Conservation (phyloP, 2,797 vertebrate species). For the Scarus forsteni region DNA sequence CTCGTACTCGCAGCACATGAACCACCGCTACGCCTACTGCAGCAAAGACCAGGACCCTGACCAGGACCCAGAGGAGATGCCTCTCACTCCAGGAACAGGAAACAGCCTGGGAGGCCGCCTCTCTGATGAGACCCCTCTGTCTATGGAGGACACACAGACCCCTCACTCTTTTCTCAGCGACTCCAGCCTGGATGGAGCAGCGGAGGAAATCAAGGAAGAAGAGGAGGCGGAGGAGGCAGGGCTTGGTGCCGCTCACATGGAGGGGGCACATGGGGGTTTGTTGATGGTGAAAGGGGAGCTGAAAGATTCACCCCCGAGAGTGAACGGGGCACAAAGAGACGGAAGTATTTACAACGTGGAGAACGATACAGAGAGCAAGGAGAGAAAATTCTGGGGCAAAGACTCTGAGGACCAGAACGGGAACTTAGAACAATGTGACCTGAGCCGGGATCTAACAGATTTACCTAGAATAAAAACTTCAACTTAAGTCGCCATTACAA, state of each 20-base stretch:
- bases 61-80: slow-evolving; percentile 77
- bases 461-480: slow-evolving; percentile 74
- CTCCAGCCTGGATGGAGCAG: slow-evolving; percentile 81
- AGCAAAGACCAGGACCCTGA: slow-evolving; percentile 84
- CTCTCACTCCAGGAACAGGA: slow-evolving; percentile 54
- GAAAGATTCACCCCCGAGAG: slow-evolving; percentile 34
- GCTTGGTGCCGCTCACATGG: slow-evolving; percentile 21
- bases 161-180: slow-evolving; percentile 82
- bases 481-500: slow-evolving; percentile 42
- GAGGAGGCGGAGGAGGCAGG: slow-evolving; percentile 63
- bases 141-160: slow-evolving; percentile 73
- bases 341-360: slow-evolving; percentile 39
- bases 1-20: slow-evolving; percentile 92
- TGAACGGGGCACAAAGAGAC: slow-evolving; percentile 27
- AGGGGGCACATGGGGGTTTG: slow-evolving; percentile 17
- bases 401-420: slow-evolving; percentile 53
- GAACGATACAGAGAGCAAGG: slow-evolving; percentile 31
- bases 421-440: slow-evolving; percentile 73
- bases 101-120: slow-evolving; percentile 27
- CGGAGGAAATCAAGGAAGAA: slow-evolving; percentile 71
- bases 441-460: slow-evolving; percentile 63
- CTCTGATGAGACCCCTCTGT: slow-evolving; percentile 62
- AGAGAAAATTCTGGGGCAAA: slow-evolving; percentile 50
- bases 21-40: slow-evolving; percentile 90
- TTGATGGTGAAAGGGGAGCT: slow-evolving; percentile 28